Conservation (phyloP, 2,797 vertebrate genomes). For the Phyllotis vaccarum region DNA sequence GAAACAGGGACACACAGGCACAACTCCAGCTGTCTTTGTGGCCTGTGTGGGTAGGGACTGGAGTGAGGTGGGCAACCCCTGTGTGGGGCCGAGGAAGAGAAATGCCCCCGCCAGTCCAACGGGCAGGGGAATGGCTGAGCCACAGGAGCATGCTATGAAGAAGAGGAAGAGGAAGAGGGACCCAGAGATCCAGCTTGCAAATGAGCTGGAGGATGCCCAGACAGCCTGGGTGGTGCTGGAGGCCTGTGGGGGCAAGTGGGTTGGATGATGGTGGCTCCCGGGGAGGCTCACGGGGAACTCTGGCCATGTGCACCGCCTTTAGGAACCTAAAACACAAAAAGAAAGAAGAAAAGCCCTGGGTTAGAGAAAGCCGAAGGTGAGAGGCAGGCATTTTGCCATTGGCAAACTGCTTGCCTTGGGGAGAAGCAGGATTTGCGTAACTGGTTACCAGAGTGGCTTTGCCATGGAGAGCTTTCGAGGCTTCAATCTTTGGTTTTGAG, state of each 20-base stretch:
- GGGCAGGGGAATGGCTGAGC: not conserved
- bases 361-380: conserved; percentile 78
- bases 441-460: not conserved
- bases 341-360: conserved; percentile 84
- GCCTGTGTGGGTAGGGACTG: not conserved
- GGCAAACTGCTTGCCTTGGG: not conserved
- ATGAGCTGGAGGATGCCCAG: not conserved
- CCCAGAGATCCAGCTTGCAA: not conserved
- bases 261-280: conserved; percentile 86
- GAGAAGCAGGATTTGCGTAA: not conserved
- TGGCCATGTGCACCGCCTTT: conserved; percentile 92
- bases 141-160: not conserved
- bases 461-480: conserved; percentile 76
- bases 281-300: conserved; percentile 92
- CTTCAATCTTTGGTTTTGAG: not conserved
- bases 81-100: not conserved
- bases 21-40: not conserved
- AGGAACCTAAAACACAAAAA: conserved; percentile 95
- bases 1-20: conserved; percentile 4
- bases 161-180: not conserved
- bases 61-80: not conserved
- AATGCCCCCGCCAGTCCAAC: not conserved
- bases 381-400: not conserved
- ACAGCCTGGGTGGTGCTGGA: not conserved
- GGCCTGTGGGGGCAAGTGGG: conserved; percentile 77